Evolutionary conservation across 2,888 invertebrate genomes (phyloP).

Genomic region (Prionchulus punctatus): DNA sequence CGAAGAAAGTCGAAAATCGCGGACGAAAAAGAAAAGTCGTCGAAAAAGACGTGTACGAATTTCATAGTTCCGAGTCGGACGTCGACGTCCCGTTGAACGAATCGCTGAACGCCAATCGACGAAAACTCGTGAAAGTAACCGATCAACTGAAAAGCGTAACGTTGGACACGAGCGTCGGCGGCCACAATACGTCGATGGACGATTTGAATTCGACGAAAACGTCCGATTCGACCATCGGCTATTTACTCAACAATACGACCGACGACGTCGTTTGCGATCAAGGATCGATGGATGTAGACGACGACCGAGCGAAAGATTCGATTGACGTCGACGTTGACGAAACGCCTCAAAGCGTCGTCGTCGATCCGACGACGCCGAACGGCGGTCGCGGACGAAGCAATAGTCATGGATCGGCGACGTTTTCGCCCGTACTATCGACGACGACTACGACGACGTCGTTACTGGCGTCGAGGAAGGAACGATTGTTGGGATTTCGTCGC

Average conservation of each 20-base stretch:
- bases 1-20: background rate
- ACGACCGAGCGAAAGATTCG: too few species aligned
- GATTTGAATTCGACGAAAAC: background rate
- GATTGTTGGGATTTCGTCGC: background rate
- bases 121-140: too few species aligned
- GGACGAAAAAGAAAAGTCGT: background rate
- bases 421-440: background rate
- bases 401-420: background rate
- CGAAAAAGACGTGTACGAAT: conserved; percentile 10
- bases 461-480: background rate
- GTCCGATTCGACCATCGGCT: too few species aligned
- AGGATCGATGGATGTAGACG: too few species aligned
- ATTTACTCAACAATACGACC: too few species aligned
- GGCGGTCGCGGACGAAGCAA: too few species aligned
- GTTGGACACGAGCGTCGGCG: background rate
- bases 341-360: too few species aligned
- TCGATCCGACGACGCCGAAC: too few species aligned
- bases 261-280: too few species aligned
- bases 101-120: background rate
- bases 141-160: background rate
- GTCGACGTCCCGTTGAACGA: background rate
- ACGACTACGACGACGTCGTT: background rate
- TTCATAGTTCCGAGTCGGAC: conserved; percentile 12
- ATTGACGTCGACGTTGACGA: too few species aligned
- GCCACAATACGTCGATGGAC: background rate